phyloP scores from a whole-genome alignment of 2,888 invertebrate genomes.

The Apotomis turbidana region DNA sequence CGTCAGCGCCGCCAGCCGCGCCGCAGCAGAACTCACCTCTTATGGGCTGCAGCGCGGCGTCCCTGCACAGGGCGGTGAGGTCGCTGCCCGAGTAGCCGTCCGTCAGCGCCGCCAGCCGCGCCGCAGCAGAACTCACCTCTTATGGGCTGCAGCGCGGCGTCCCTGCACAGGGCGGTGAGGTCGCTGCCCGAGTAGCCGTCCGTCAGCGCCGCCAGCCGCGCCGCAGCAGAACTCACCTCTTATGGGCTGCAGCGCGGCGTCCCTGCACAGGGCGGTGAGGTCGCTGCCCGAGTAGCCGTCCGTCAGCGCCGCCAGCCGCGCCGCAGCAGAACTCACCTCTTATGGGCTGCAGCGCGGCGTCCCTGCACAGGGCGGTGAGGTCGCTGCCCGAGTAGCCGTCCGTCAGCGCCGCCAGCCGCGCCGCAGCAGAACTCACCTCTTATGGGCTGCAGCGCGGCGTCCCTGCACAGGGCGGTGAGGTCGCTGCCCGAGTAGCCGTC shows the following conservation, averaged over 20 bases:
- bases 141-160: constrained; percentile 98
- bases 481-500: constrained; percentile 99
- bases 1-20: constrained; percentile 89
- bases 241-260: constrained; percentile 98
- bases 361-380: constrained; percentile 97
- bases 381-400: constrained; percentile 99
- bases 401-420: constrained; percentile 86
- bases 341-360: constrained; percentile 98
- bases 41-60: constrained; percentile 98
- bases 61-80: constrained; percentile 97
- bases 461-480: constrained; percentile 97
- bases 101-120: constrained; percentile 86
- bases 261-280: constrained; percentile 97
- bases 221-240: constrained; percentile 84
- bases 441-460: constrained; percentile 98
- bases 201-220: constrained; percentile 86
- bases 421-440: constrained; percentile 84
- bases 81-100: constrained; percentile 99
- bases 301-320: constrained; percentile 84
- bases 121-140: constrained; percentile 84
- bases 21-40: constrained; percentile 87
- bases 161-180: constrained; percentile 97
- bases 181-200: constrained; percentile 99
- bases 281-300: constrained; percentile 99
- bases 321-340: constrained; percentile 91